Evolutionary conservation across 2,797 vertebrate species (phyloP).

Genomic region (Melanotaenia boesemani): DNA sequence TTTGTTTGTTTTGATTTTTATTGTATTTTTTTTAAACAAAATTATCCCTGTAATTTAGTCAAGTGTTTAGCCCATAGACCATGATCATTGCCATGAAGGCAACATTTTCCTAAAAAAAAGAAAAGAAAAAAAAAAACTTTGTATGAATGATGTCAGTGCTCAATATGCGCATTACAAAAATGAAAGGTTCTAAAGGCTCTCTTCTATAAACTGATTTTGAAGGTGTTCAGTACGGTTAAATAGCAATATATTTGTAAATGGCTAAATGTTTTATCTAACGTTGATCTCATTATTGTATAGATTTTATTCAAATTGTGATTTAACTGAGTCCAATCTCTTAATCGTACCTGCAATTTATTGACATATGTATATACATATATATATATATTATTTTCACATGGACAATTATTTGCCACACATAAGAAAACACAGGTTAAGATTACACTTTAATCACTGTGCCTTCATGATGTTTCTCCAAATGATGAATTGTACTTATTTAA

Average conservation of each 20-base stretch:
- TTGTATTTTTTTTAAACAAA: constrained; percentile 52
- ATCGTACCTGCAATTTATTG: constrained; percentile 74
- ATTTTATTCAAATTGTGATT: constrained; percentile 83
- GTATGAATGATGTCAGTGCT: constrained; percentile 85
- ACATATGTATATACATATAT: constrained; percentile 63
- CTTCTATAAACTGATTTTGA: constrained; percentile 77
- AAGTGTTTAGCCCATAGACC: constrained; percentile 67
- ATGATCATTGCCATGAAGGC: constrained; percentile 63
- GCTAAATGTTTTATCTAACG: constrained; percentile 85
- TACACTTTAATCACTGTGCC: constrained; percentile 95
- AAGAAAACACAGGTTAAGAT: constrained; percentile 87
- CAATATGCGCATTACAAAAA: constrained; percentile 83
- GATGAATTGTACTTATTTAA: constrained; percentile 88
- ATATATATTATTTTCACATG: constrained; percentile 71
- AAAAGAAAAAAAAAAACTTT: constrained; percentile 71
- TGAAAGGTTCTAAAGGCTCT: constrained; percentile 78
- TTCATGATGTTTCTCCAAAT: constrained; percentile 89
- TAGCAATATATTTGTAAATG: constrained; percentile 90
- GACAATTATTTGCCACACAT: constrained; percentile 78
- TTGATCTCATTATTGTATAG: constrained; percentile 84
- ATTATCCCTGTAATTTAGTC: constrained; percentile 61
- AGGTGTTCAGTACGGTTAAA: constrained; percentile 83
- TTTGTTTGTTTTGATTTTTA: too few relatives aligned
- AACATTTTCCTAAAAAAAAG: constrained; percentile 53
- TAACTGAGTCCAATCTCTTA: constrained; percentile 73